phyloP scores from a whole-genome alignment of 2,797 vertebrate genomes.

The Cygnus olor region DNA sequence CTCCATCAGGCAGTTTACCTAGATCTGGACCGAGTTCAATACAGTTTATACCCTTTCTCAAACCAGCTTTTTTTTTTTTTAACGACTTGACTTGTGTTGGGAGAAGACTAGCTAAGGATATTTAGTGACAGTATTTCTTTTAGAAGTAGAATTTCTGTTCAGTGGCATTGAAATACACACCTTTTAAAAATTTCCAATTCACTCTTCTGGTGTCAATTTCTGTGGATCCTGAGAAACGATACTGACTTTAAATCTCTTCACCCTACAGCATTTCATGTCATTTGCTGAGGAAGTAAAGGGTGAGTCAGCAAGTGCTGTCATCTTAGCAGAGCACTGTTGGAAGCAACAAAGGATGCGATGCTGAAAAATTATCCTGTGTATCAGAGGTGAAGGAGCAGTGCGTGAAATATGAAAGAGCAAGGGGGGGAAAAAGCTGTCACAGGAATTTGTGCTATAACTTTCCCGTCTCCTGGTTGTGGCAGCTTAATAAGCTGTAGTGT shows the following conservation, averaged over 20 bases:
- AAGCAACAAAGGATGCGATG: background rate
- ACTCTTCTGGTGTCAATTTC: background rate
- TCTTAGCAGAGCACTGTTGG: background rate
- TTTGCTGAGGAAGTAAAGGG: background rate
- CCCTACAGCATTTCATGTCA: background rate
- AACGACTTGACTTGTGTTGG: background rate
- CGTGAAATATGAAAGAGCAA: background rate
- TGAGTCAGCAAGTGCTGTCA: background rate
- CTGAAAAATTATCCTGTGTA: background rate
- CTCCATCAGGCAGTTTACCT: background rate
- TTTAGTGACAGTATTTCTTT: background rate
- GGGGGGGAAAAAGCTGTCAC: background rate
- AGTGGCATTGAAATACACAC: background rate
- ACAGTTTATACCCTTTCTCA: background rate
- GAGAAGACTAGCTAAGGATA: background rate
- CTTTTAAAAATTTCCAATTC: background rate
- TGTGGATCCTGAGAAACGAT: background rate
- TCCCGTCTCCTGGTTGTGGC: background rate
- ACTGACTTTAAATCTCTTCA: background rate
- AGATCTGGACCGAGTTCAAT: background rate
- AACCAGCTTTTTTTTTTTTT: background rate
- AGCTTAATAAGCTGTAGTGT: background rate
- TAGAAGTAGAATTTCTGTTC: background rate
- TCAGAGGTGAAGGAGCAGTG: background rate
- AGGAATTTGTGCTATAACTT: background rate